phyloP scores from a whole-genome alignment of 1,140 invertebrate genomes.

The Lucilia sericata region DNA sequence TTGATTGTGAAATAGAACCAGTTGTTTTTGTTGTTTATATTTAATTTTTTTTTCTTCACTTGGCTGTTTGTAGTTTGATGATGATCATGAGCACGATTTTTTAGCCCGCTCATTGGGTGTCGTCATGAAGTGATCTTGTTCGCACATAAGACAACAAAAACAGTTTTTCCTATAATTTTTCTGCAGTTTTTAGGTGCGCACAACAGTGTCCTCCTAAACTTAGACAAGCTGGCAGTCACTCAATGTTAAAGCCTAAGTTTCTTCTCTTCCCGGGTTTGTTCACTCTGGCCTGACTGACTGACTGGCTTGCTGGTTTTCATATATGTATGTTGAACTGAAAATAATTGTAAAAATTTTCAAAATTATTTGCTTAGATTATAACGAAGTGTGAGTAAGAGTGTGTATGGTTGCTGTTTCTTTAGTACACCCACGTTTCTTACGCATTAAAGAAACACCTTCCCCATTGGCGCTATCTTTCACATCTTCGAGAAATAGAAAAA shows the following conservation, averaged over 20 bases:
- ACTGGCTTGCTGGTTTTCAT: not conserved
- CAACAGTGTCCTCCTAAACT: conserved; percentile 20
- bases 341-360: conserved; percentile 38
- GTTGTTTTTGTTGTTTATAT: not conserved
- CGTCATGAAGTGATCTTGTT: conserved; percentile 44
- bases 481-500: conserved; percentile 18
- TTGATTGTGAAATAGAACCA: conserved; percentile 32
- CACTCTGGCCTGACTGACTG: not conserved
- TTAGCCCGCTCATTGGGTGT: conserved; percentile 39
- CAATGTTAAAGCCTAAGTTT: not conserved
- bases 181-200: not conserved
- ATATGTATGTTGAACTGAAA: not conserved
- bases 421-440: conserved; percentile 39
- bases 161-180: not conserved
- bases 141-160: conserved; percentile 39
- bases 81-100: conserved; percentile 40
- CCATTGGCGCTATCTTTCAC: conserved; percentile 39
- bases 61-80: not conserved
- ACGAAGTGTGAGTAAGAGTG: not conserved
- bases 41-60: not conserved
- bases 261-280: not conserved
- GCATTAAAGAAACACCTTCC: conserved; percentile 37
- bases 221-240: conserved; percentile 39
- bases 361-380: conserved; percentile 41
- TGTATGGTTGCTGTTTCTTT: not conserved